Conservation (phyloP, 1,140 invertebrate species). For the Zaprionus vittiger region DNA sequence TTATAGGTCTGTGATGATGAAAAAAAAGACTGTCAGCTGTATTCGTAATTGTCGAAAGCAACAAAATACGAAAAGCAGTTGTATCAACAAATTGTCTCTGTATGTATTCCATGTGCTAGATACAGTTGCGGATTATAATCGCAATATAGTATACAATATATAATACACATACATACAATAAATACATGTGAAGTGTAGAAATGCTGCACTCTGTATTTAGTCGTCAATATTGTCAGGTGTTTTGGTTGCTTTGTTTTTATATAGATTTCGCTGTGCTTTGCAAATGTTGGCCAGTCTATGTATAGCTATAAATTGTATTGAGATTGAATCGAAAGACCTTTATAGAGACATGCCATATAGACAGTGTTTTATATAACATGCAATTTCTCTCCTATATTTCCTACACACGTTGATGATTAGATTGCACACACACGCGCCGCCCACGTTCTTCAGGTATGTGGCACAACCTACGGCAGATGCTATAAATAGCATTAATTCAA, state of each 20-base stretch:
- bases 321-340: conserved; percentile 2
- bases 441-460: background rate
- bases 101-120: conserved; percentile 21
- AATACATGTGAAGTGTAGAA: background rate
- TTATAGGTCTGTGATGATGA: background rate
- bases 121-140: conserved; percentile 27
- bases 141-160: conserved; percentile 6
- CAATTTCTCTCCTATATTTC: conserved; percentile 3
- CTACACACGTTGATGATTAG: conserved; percentile 6
- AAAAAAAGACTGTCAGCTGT: conserved; percentile 29
- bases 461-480: background rate
- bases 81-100: conserved; percentile 33
- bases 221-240: conserved; percentile 24
- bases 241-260: conserved; percentile 8
- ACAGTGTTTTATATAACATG: background rate
- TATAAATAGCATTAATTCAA: conserved; percentile 30
- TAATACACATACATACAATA: background rate
- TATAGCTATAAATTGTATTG: background rate
- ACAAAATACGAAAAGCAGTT: conserved; percentile 27
- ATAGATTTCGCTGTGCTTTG: background rate
- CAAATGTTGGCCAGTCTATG: background rate
- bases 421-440: conserved; percentile 14
- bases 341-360: background rate
- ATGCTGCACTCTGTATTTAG: conserved; percentile 9
- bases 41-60: conserved; percentile 20